Evolutionary conservation across 1,140 invertebrate genomes (phyloP), one percentile per base, ranked within the genome.

Genomic region (Bombus pascuorum): DNA sequence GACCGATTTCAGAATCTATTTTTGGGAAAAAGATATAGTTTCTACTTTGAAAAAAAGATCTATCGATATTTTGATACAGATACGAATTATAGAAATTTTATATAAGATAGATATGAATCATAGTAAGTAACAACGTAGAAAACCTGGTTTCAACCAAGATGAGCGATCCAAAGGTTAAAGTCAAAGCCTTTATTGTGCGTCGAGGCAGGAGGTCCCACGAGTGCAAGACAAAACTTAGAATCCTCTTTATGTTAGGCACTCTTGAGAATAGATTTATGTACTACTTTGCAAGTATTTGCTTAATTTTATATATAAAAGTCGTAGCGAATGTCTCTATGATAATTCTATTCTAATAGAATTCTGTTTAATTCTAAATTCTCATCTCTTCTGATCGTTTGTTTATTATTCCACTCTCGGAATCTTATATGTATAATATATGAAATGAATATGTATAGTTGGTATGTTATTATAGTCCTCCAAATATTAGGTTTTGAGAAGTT

Each of bases 201-300:
- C 25, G 65, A 70, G 78, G 42, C 65, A 47, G 65, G 3, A 47
- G 44, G 32, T 37, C 32, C 78, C 78, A 80, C 5, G 78, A 80
- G 66, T n/a, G 44, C 37, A 44, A 70, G 66, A 80, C 66, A 70
- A 70, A 80, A 68, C 44, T 68, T 65, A 22, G 44, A 70, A 74
- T 32, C 72, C 72, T 74, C 42, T 80, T 80, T 80, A 25, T 34
- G 78, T 70, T 80, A 47, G 34, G 34, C 25, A n/a, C 65, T 37
- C 8, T 47, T 70, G 65, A 34, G 78, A 80, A 53, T 80, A 80
- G 78, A 70, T 80, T 80, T 70, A 70, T 53, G 34, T 34, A 70
- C 34, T n/a, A 70, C 13, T 53, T 70, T 80, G 65, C 34, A 37
- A 80, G 65, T 25, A 80, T 68, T 34, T 68, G 25, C 25, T 80